Evolutionary conservation across 2,888 invertebrate genomes (phyloP).

Genomic region (Pyrgus malvae): DNA sequence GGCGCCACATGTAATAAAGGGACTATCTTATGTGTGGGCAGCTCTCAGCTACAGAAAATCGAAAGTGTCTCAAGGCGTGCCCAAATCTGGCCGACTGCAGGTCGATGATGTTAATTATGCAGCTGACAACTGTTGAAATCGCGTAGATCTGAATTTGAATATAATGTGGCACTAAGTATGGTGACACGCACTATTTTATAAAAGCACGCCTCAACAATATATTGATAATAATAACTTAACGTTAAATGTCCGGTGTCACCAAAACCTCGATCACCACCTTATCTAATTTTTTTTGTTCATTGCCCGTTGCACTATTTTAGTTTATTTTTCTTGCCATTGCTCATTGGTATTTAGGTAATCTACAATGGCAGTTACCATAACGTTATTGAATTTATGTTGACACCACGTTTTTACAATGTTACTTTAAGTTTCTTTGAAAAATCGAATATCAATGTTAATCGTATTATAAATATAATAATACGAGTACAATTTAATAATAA

Average conservation of each 20-base stretch:
- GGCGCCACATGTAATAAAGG: neutral
- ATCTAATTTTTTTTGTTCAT: neutral
- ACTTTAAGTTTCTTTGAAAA: neutral
- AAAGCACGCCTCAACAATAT: neutral
- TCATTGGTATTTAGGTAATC: neutral
- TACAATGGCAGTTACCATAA: neutral
- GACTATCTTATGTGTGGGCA: neutral
- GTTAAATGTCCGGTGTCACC: constrained; percentile 1
- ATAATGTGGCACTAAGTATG: constrained; percentile 10
- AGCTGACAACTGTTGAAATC: constrained; percentile 12
- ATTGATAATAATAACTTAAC: neutral
- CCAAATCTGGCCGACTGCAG: too few relatives aligned
- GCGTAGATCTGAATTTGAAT: constrained; percentile 61
- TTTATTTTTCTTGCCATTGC: constrained; percentile 7
- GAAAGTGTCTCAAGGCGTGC: too few relatives aligned
- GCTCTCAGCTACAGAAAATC: too few relatives aligned
- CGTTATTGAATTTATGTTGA: neutral
- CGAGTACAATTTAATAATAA: too few relatives aligned
- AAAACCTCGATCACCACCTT: neutral
- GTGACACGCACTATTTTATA: neutral
- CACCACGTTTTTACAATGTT: neutral
- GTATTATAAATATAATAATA: neutral
- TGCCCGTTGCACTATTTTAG: too few relatives aligned
- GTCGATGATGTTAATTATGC: too few relatives aligned
- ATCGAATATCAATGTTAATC: neutral